These are phyloP conservation scores for Philopedon plagiatum DNA, from an alignment of 2,888 invertebrate genomes.

Conservation along the genomic window DNA sequence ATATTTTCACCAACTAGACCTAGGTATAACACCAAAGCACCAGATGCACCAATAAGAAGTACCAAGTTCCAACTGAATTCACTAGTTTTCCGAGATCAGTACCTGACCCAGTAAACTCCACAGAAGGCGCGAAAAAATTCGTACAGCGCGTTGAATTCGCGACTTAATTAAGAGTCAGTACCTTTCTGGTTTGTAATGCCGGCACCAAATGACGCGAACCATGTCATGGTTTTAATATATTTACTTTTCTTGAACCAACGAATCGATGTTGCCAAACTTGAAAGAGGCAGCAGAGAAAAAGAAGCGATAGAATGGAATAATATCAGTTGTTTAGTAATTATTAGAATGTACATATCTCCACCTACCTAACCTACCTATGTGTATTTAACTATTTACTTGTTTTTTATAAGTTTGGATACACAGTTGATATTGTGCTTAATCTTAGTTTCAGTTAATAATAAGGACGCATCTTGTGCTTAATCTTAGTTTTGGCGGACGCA, in stretches of 20 bases:
- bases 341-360: background rate
- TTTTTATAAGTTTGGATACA: no score
- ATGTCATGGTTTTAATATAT: conserved; percentile 25
- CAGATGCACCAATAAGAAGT: background rate
- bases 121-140: background rate
- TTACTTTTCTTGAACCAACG: conserved; percentile 33
- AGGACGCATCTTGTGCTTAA: no score
- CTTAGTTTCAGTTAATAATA: no score
- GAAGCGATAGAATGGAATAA: background rate
- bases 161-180: conserved; percentile 16
- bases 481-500: no score
- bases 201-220: conserved; percentile 28
- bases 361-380: no score
- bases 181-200: conserved; percentile 30
- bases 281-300: background rate
- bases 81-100: conserved; percentile 21
- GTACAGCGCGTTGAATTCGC: background rate
- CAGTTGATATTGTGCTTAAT: no score
- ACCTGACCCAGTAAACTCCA: conserved; percentile 36
- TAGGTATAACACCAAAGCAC: background rate
- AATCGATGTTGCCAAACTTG: conserved; percentile 19
- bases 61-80: background rate
- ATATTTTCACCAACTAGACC: background rate
- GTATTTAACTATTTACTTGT: no score
- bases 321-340: background rate